These are phyloP conservation scores for Sialis lutaria DNA, from an alignment of 2,888 invertebrate genomes.

Conservation along the genomic window DNA sequence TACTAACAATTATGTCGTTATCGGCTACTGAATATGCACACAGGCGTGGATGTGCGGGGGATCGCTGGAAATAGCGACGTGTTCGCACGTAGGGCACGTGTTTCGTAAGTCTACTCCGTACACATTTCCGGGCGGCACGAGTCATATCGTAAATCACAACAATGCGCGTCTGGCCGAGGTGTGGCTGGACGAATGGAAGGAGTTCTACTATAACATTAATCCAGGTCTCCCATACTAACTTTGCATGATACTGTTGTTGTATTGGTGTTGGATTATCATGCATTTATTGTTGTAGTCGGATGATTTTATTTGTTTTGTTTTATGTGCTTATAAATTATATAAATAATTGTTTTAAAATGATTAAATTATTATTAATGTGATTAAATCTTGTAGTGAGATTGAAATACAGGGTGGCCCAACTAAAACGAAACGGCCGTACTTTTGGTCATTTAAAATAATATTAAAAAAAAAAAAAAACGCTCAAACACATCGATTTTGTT, in stretches of 20 bases:
- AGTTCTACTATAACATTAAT: slow-evolving; percentile 97
- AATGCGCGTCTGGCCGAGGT: slow-evolving; percentile 96
- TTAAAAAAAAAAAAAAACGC: no score
- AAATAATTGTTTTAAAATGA: no score
- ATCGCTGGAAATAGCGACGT: slow-evolving; percentile 82
- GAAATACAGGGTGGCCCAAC: no score
- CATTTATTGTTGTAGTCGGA: no score
- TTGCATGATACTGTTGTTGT: neutral
- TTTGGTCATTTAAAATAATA: no score
- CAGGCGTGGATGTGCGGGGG: slow-evolving; percentile 99
- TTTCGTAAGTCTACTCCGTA: slow-evolving; percentile 97
- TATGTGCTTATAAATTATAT: no score
- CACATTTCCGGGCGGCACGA: slow-evolving; percentile 94
- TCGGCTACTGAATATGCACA: neutral
- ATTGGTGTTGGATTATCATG: neutral
- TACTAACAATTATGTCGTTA: no score
- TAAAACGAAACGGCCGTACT: no score
- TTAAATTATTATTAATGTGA: no score
- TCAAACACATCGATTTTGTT: no score
- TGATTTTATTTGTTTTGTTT: no score
- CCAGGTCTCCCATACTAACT: slow-evolving; percentile 48
- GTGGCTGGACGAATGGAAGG: slow-evolving; percentile 99
- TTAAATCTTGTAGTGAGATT: no score
- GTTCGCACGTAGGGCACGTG: slow-evolving; percentile 90
- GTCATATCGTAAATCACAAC: slow-evolving; percentile 96